Evolutionary conservation across 2,113 vertebrate species (phyloP).

Genomic region (Pimephales promelas): DNA sequence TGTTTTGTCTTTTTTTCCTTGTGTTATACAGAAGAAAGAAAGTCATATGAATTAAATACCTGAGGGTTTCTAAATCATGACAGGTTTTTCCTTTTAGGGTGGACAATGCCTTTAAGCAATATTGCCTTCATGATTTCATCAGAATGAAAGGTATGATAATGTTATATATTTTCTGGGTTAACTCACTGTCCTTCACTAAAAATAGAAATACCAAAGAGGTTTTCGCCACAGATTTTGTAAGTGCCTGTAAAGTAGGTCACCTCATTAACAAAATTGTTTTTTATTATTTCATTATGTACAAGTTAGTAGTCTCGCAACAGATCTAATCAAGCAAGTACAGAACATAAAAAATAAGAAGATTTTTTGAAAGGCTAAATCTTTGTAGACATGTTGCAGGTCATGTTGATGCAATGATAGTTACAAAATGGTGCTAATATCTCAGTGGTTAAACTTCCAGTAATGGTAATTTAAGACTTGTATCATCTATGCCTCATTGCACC

Average conservation of each 20-base stretch:
- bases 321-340: not conserved
- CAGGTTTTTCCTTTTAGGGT: not conserved
- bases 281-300: constrained; percentile 2
- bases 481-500: constrained; percentile 16
- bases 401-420: not conserved
- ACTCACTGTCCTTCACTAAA: constrained; percentile 17
- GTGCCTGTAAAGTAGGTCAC: constrained; percentile 33
- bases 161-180: constrained; percentile 8
- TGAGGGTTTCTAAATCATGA: not conserved
- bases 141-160: not conserved
- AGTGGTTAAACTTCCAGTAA: not conserved
- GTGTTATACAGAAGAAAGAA: not conserved
- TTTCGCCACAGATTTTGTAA: constrained; percentile 23
- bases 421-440: not conserved
- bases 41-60: not conserved
- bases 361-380: not conserved
- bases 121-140: not conserved
- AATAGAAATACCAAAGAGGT: constrained; percentile 24
- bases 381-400: not conserved
- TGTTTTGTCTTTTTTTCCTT: not conserved
- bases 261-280: not conserved
- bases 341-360: not conserved
- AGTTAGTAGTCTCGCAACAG: not conserved
- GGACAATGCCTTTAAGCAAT: not conserved
- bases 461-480: constrained; percentile 8